Evolutionary conservation across 2,113 vertebrate species (phyloP).

Genomic region (Balaenoptera acutorostrata): DNA sequence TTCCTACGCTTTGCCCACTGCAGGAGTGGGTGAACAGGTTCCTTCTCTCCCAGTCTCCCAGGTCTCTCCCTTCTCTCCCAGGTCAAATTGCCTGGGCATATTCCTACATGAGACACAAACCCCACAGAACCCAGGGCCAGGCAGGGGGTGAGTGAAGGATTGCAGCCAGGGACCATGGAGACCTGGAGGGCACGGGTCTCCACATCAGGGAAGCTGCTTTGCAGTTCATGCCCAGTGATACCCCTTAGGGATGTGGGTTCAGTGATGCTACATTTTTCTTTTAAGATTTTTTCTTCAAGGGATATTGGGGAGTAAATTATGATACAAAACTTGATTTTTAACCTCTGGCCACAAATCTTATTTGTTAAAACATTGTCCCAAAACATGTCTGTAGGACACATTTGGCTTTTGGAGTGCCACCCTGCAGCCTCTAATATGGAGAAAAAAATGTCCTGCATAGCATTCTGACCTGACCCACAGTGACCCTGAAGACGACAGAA

Average conservation of each 20-base stretch:
- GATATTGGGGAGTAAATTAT: background rate
- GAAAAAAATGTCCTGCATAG: too few species aligned
- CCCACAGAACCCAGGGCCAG: background rate
- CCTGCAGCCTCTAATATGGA: background rate
- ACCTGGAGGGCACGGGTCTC: background rate
- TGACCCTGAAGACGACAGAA: background rate
- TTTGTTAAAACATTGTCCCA: background rate
- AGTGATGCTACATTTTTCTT: background rate
- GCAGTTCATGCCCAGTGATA: background rate
- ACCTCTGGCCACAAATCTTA: background rate
- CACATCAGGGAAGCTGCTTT: too few species aligned
- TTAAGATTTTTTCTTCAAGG: background rate
- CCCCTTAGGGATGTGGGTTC: background rate
- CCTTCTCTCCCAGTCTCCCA: background rate
- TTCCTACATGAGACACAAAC: background rate
- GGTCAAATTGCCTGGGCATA: background rate
- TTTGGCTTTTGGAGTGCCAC: background rate
- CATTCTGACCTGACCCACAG: background rate
- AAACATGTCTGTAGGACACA: background rate
- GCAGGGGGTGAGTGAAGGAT: too few species aligned
- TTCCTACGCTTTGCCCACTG: background rate
- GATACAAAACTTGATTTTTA: background rate
- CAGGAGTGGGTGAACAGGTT: background rate
- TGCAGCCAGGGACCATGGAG: background rate
- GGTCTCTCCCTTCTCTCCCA: too few species aligned